These are phyloP conservation scores for Dendrolimus punctatus DNA, from an alignment of 1,140 invertebrate species.

Conservation along the genomic window DNA sequence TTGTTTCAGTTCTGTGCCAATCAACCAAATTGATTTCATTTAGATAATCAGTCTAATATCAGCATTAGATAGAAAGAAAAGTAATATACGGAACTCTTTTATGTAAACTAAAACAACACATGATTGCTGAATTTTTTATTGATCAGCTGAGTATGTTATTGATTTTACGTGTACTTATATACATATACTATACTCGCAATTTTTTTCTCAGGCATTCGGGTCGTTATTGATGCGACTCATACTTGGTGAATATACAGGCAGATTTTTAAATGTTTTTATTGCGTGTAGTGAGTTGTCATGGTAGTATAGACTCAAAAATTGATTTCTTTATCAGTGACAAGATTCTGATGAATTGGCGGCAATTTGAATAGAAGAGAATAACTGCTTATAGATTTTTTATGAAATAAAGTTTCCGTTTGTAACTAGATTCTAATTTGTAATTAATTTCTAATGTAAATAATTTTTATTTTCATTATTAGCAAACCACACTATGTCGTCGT, in stretches of 20 bases:
- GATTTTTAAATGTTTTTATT: constrained; percentile 8
- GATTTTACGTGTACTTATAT: constrained; percentile 15
- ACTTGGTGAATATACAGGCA: not conserved
- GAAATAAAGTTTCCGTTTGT: too few relatives aligned
- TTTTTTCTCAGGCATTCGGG: not conserved
- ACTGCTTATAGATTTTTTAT: not conserved
- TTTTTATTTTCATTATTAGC: too few relatives aligned
- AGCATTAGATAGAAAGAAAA: too few relatives aligned
- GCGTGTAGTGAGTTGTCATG: constrained; percentile 12
- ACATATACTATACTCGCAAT: not conserved
- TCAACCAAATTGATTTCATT: too few relatives aligned
- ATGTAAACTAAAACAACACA: too few relatives aligned
- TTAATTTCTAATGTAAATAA: too few relatives aligned
- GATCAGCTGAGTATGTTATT: constrained; percentile 16
- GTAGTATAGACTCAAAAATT: constrained; percentile 10
- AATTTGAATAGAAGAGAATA: not conserved
- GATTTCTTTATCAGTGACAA: constrained; percentile 16
- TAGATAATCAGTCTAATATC: too few relatives aligned
- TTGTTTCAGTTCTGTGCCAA: too few relatives aligned
- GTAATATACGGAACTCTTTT: too few relatives aligned
- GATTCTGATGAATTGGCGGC: constrained; percentile 9
- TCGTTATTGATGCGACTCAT: not conserved
- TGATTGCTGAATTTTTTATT: constrained; percentile 11
- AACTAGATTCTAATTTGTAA: too few relatives aligned
- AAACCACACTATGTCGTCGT: too few relatives aligned